These are phyloP conservation scores for Syndactyla subalaris DNA, from an alignment of 2,797 vertebrate genomes.

Conservation along the genomic window DNA sequence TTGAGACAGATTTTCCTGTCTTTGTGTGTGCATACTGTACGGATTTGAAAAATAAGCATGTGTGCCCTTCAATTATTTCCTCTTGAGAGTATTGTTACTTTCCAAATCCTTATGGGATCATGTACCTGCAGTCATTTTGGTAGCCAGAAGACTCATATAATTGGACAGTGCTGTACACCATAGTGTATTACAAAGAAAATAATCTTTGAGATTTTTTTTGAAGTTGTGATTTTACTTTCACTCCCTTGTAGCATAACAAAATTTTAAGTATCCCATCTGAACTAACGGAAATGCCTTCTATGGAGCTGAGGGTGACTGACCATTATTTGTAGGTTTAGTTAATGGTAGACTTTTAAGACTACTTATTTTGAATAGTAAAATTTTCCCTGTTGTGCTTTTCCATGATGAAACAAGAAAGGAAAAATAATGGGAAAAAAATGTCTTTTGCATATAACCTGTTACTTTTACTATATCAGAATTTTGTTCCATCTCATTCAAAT, in stretches of 20 bases:
- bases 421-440: fast-evolving
- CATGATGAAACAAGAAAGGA: background rate
- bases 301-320: background rate
- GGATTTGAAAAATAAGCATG: background rate
- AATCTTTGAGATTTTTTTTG: background rate
- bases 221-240: background rate
- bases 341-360: background rate
- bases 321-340: background rate
- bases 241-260: background rate
- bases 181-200: background rate
- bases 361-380: background rate
- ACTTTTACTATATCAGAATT: background rate
- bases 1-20: background rate
- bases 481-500: background rate
- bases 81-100: background rate
- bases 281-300: background rate
- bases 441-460: background rate
- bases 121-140: background rate
- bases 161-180: background rate
- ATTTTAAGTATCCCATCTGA: background rate
- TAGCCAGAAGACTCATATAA: background rate
- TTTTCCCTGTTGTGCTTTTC: background rate
- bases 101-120: background rate
- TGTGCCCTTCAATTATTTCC: conserved; percentile 16
- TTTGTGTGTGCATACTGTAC: background rate